phyloP scores from a whole-genome alignment of 2,888 invertebrate genomes.

The Lithophane semibrunnea region DNA sequence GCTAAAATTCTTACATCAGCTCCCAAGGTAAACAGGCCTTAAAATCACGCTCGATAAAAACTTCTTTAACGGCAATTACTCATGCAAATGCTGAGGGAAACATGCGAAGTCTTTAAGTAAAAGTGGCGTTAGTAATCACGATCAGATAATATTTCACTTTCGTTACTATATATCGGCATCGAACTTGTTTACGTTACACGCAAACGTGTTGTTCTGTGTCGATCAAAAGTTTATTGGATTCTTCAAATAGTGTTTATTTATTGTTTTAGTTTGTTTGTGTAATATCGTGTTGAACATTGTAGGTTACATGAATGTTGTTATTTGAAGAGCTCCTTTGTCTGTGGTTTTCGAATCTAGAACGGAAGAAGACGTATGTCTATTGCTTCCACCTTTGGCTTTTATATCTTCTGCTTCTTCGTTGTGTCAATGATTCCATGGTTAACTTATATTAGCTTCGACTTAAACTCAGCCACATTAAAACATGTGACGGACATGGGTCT shows the following conservation, averaged over 20 bases:
- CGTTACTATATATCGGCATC: constrained; percentile 52
- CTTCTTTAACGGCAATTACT: constrained; percentile 26
- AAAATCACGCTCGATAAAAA: constrained; percentile 24
- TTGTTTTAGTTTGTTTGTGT: constrained; percentile 8
- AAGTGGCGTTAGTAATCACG: constrained; percentile 58
- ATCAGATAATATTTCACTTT: constrained; percentile 67
- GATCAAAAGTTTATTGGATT: constrained; percentile 35
- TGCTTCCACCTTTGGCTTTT: neutral
- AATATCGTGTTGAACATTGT: neutral
- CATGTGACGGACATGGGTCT: neutral
- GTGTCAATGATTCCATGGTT: neutral
- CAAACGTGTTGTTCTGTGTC: constrained; percentile 26
- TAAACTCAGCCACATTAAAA: neutral
- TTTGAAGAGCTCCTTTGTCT: neutral
- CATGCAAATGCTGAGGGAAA: constrained; percentile 55
- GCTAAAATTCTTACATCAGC: constrained; percentile 23
- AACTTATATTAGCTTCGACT: neutral
- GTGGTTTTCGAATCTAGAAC: neutral
- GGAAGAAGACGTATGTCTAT: neutral
- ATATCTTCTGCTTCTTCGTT: neutral
- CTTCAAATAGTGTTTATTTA: constrained; percentile 16
- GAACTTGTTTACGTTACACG: constrained; percentile 55
- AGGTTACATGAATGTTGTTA: neutral
- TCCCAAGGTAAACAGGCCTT: constrained; percentile 10
- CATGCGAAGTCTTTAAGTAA: constrained; percentile 56